These are phyloP conservation scores for Scaptomyza pallida DNA, from an alignment of 1,140 invertebrate genomes.

Conservation along the genomic window DNA sequence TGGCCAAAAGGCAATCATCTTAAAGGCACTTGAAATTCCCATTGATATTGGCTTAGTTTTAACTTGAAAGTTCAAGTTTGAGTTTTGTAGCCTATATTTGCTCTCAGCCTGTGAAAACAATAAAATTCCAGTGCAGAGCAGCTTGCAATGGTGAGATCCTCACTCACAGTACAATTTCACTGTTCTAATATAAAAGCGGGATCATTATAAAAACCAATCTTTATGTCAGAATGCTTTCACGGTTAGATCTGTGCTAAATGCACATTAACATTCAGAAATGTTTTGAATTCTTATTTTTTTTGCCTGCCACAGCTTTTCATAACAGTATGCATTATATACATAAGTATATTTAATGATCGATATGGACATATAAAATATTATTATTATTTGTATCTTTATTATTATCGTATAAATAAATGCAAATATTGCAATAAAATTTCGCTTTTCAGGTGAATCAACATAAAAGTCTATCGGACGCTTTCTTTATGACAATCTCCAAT, in stretches of 20 bases:
- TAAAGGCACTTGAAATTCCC: constrained; percentile 18
- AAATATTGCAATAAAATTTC: constrained; percentile 56
- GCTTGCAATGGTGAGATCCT: no score
- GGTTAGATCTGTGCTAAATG: not conserved
- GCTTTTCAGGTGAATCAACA: constrained; percentile 48
- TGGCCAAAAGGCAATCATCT: constrained; percentile 25
- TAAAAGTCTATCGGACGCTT: constrained; percentile 55
- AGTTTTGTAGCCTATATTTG: no score
- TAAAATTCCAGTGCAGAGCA: no score
- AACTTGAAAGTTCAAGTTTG: not conserved
- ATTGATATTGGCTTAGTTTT: constrained; percentile 10
- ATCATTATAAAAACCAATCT: no score
- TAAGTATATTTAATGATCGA: constrained; percentile 20
- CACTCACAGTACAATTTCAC: no score
- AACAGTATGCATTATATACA: constrained; percentile 1
- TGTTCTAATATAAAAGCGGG: no score
- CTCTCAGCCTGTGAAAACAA: not conserved
- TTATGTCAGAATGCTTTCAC: no score
- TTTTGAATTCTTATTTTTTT: not conserved
- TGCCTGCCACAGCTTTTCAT: constrained; percentile 3
- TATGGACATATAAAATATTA: constrained; percentile 24
- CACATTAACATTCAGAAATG: constrained; percentile 1
- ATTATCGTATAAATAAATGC: not conserved
- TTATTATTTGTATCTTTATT: not conserved
- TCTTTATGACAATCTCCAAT: constrained; percentile 34